These are phyloP conservation scores for Caerostris darwini DNA, from an alignment of 1,140 invertebrate genomes.

Conservation along the genomic window DNA sequence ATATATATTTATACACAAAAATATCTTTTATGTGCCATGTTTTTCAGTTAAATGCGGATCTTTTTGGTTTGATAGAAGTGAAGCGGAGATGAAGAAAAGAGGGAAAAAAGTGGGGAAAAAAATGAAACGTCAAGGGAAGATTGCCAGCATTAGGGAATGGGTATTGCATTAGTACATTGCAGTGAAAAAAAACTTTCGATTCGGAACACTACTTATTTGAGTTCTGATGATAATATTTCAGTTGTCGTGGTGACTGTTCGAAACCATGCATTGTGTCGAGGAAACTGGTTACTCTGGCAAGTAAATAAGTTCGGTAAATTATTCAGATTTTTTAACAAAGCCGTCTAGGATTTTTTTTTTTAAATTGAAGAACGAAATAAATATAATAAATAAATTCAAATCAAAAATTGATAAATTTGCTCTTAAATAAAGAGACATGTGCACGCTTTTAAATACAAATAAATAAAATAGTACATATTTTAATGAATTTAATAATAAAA, in stretches of 20 bases:
- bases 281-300: not conserved
- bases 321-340: not conserved
- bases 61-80: conserved; percentile 28
- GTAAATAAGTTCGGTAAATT: not conserved
- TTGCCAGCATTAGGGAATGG: conserved; percentile 35
- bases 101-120: not conserved
- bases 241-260: not conserved
- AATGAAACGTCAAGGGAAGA: not conserved
- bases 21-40: conserved; percentile 29
- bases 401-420: no score
- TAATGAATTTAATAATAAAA: no score
- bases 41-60: conserved; percentile 35
- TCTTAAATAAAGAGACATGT: no score
- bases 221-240: conserved; percentile 33
- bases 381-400: no score
- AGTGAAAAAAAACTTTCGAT: conserved; percentile 9
- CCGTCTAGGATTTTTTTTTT: not conserved
- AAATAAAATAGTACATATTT: no score
- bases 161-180: conserved; percentile 16
- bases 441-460: no score
- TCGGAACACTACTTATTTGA: conserved; percentile 17
- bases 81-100: conserved; percentile 2
- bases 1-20: conserved; percentile 53
- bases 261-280: not conserved
- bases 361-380: no score